Evolutionary conservation across 2,113 vertebrate species (phyloP).

Genomic region (Helogale parvula): DNA sequence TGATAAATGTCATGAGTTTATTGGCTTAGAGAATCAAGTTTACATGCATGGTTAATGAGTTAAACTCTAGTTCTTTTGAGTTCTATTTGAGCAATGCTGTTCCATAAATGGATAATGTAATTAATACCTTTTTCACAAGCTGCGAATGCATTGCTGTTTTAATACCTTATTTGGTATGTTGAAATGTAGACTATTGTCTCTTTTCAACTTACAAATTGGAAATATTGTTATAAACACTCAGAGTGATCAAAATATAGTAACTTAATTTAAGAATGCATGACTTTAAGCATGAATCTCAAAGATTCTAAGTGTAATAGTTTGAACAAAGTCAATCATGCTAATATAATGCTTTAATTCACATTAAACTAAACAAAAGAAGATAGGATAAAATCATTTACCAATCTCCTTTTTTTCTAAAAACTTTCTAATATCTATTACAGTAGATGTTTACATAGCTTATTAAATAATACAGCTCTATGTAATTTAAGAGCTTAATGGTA

Average conservation of each 20-base stretch:
- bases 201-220: conserved; percentile 82
- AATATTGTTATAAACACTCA: conserved; percentile 82
- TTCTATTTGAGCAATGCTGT: conserved; percentile 80
- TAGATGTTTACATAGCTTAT: conserved; percentile 48
- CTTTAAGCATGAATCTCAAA: conserved; percentile 34
- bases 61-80: conserved; percentile 77
- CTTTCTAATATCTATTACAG: conserved; percentile 1
- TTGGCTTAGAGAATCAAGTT: conserved; percentile 73
- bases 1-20: conserved; percentile 68
- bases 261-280: conserved; percentile 62
- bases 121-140: conserved; percentile 81
- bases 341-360: conserved; percentile 64
- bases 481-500: neutral
- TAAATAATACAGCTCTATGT: conserved; percentile 40
- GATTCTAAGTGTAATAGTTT: conserved; percentile 25
- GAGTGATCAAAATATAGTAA: conserved; percentile 52
- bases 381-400: conserved; percentile 59
- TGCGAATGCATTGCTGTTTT: conserved; percentile 77
- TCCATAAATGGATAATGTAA: conserved; percentile 84
- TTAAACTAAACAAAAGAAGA: conserved; percentile 72
- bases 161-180: conserved; percentile 78
- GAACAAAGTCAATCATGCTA: conserved; percentile 62
- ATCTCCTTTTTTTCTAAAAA: conserved; percentile 12
- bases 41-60: conserved; percentile 71
- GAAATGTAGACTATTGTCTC: conserved; percentile 84